phyloP scores from a whole-genome alignment of 2,888 invertebrate species.

The Cryptocephalus primarius region DNA sequence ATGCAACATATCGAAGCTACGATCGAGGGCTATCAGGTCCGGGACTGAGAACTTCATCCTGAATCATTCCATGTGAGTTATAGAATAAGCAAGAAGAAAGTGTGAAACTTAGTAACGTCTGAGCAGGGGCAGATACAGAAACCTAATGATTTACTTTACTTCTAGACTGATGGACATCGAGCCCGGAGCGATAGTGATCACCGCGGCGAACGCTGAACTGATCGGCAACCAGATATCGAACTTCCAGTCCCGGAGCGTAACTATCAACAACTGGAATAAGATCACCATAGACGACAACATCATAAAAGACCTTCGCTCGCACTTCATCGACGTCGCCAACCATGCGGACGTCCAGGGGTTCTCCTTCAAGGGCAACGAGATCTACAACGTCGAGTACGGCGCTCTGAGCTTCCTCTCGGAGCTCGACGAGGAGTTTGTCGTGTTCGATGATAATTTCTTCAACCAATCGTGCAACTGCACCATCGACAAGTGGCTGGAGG shows the following conservation, averaged over 20 bases:
- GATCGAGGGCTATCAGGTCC: slow-evolving; percentile 49
- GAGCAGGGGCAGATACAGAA: no score
- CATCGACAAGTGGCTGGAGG: slow-evolving; percentile 46
- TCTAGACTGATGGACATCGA: slow-evolving; percentile 49
- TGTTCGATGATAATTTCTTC: slow-evolving; percentile 51
- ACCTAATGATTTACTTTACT: no score
- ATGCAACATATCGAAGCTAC: slow-evolving; percentile 45
- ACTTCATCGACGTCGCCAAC: slow-evolving; percentile 33
- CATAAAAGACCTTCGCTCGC: slow-evolving; percentile 44
- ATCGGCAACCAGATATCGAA: slow-evolving; percentile 49
- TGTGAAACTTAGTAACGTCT: no score
- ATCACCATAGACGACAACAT: slow-evolving; percentile 53
- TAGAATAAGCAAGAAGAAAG: neutral
- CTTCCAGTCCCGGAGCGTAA: slow-evolving; percentile 48
- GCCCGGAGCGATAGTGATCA: slow-evolving; percentile 52
- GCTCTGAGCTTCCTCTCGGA: slow-evolving; percentile 51
- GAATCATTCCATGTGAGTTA: slow-evolving; percentile 47
- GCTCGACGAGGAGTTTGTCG: slow-evolving; percentile 38
- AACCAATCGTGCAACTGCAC: slow-evolving; percentile 52
- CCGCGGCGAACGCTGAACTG: slow-evolving; percentile 49
- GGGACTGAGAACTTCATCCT: slow-evolving; percentile 54
- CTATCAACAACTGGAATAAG: slow-evolving; percentile 54
- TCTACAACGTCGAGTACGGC: slow-evolving; percentile 38
- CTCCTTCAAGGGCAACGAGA: slow-evolving; percentile 47
- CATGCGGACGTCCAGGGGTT: slow-evolving; percentile 33